phyloP scores from a whole-genome alignment of 2,113 vertebrate genomes.

The Mesocricetus auratus region DNA sequence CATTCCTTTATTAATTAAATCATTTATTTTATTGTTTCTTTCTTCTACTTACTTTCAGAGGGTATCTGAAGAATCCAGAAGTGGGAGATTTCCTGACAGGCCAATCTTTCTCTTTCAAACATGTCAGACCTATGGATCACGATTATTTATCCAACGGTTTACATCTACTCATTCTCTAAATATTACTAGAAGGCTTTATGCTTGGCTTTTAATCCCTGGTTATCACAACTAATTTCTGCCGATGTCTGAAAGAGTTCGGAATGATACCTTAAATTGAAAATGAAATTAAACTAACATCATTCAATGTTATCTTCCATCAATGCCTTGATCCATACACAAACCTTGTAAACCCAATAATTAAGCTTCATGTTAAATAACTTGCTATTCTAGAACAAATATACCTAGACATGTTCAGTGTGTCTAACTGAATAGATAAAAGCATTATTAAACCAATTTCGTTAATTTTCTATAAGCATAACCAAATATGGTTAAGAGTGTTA shows the following conservation, averaged over 20 bases:
- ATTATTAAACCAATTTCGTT: not conserved
- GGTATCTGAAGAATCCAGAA: not conserved
- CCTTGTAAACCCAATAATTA: constrained; percentile 8
- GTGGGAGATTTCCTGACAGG: not conserved
- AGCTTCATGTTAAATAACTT: not conserved
- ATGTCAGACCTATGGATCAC: not conserved
- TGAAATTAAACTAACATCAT: constrained; percentile 14
- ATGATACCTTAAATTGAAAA: not conserved
- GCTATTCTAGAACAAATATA: not conserved
- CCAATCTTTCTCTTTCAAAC: not conserved
- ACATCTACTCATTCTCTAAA: not conserved
- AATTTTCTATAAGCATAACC: not conserved
- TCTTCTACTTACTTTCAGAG: not conserved
- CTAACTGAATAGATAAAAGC: not conserved
- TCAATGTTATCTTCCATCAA: not conserved
- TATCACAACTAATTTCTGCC: not conserved
- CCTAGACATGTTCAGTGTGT: not conserved
- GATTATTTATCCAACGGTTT: not conserved
- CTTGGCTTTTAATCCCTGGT: not conserved
- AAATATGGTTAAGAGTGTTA: not conserved
- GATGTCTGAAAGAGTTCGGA: not conserved
- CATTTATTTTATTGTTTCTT: not conserved
- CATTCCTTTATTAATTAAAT: not conserved
- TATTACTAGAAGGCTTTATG: not conserved
- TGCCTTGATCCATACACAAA: not conserved